Evolutionary conservation across 35 echinoderm and acorn worm species (phyloP).

Genomic region (Strongylocentrotus purpuratus): DNA sequence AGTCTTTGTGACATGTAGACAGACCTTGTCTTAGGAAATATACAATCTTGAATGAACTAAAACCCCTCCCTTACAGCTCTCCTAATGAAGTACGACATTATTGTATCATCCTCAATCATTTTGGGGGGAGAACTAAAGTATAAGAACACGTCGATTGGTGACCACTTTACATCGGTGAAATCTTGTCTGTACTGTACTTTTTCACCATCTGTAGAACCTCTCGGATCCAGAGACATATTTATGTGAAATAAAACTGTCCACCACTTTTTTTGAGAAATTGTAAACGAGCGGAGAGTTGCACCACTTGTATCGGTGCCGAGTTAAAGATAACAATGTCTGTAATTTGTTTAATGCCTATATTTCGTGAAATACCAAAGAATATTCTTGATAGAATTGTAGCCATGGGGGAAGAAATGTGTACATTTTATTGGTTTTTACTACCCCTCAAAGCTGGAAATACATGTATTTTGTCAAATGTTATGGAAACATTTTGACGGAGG

Average conservation of each 20-base stretch:
- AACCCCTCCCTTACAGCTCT: neutral
- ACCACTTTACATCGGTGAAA: neutral
- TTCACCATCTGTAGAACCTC: neutral
- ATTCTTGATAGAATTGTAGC: neutral
- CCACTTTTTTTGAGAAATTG: neutral
- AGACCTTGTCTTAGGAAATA: neutral
- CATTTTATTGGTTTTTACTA: neutral
- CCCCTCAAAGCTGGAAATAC: neutral
- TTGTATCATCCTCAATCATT: neutral
- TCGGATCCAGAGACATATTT: neutral
- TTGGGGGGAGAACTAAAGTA: neutral
- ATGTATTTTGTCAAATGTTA: neutral
- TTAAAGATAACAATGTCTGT: neutral
- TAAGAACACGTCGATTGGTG: neutral
- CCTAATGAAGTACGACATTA: too few species aligned
- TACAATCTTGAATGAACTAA: neutral
- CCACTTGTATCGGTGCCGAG: neutral
- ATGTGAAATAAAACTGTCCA: neutral
- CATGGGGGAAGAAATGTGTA: neutral
- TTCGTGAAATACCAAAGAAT: neutral
- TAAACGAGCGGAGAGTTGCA: neutral
- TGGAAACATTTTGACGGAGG: neutral
- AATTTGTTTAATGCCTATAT: neutral
- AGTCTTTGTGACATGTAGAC: neutral
- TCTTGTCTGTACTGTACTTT: neutral